Percentiles rank a stretch among this genome's conserved stretches.
Conservation (phyloP, 2,888 invertebrate genomes). For the Masnerella sp. region DNA sequence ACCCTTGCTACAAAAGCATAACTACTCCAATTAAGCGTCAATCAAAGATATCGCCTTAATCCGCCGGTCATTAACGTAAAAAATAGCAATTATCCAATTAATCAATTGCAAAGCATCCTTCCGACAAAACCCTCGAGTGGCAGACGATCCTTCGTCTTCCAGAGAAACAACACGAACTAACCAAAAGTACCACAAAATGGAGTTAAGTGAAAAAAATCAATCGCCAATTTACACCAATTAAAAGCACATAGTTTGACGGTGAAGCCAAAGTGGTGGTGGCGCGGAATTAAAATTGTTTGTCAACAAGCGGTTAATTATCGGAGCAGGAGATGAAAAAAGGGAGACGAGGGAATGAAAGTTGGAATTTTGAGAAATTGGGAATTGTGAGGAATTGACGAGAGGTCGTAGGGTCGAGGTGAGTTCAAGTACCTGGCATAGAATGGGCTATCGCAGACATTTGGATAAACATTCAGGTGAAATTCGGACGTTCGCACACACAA, state of each 20-base stretch:
- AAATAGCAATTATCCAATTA: conserved; percentile 34
- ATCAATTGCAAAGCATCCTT: conserved; percentile 9
- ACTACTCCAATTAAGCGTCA: conserved; percentile 25
- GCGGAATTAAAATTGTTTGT: no score
- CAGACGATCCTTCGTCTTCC: neutral
- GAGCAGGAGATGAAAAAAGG: no score
- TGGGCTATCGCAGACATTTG: conserved; percentile 77
- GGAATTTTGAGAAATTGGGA: neutral
- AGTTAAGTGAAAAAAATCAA: neutral
- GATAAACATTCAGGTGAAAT: conserved; percentile 75
- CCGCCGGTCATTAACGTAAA: conserved; percentile 10
- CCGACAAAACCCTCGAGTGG: no score
- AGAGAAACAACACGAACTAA: neutral
- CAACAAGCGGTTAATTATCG: no score
- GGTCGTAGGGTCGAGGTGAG: conserved; percentile 22
- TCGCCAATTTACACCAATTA: no score
- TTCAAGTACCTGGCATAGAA: conserved; percentile 76
- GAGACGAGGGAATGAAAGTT: no score
- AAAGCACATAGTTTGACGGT: no score
- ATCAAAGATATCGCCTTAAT: conserved; percentile 19
- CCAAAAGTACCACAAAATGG: neutral
- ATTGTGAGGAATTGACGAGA: neutral
- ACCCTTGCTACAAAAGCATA: conserved; percentile 11
- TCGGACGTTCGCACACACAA: conserved; percentile 43
- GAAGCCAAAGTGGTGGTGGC: neutral